Base-by-base conservation (phyloP, 1,140 invertebrate genomes). In the Zaprionus gabonicus region DNA sequence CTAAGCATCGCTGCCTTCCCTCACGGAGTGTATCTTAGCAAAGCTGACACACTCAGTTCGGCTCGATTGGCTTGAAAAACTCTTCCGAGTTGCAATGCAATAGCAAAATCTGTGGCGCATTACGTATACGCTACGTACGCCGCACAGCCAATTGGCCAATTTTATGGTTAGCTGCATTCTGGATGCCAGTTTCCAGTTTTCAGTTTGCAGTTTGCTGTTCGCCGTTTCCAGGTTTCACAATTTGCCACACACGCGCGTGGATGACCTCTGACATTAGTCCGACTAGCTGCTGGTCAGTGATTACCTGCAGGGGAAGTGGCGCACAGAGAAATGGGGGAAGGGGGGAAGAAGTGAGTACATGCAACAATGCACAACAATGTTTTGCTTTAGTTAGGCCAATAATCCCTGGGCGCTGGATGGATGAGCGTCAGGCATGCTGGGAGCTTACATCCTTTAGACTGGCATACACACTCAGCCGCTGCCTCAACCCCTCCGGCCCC, bases 71-170 rank as follows among this genome's bases (percentile, higher is more conserved):
- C 46, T 49, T 7, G n/a, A 1, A 10, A 20, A 13, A 25, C 46
- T 51, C 20, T 51, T 25, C 20, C 17, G 15, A 46, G 6, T 46
- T 46, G n/a, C n/a, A 46, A 46, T 17, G 49, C 12, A 12, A 36
- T 4, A 65, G 41, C 23, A 56, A 38, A 31, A 53, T n/a, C 31
- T n/a, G 7, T 49, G 25, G 23, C 57, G 44, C 51, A 44, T 81
- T 76, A 55, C 78, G 78, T 78, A 75, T 67, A 75, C 80, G 79
- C 65, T 56, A 28, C 36, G 51, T 63, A 25, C 28, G 20, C 60
- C 36, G 56, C 23, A 23, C 25, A 36, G n/a, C n/a, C 65, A 68
- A 68, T 68, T 58, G 67, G 25, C 53, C 58, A 62, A 38, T 46
- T 64, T 70, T 57, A 58, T 46, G 38, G n/a, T 56, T 70, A 49